Base-by-base conservation (phyloP, 2,113 vertebrate species). In the Junco hyemalis region DNA sequence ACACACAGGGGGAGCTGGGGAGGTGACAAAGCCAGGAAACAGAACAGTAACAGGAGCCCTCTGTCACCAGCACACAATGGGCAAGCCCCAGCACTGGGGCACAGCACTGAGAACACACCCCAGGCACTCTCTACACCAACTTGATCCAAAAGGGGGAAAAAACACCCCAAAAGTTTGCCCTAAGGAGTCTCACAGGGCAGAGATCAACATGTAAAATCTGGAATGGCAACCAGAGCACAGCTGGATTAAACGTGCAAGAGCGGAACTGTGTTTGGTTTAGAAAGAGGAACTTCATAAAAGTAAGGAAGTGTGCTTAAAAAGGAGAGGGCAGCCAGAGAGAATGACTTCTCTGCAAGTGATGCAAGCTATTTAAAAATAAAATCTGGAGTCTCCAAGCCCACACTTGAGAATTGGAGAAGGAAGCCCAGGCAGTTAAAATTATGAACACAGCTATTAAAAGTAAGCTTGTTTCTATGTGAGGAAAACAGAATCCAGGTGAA, bases 1-100 rank as follows among this genome's bases (percentile, higher is more conserved):
- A 23, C 8, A 15, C 44, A 8, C 0, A 2, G 0, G 3, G 22
- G 40, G 19, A 70, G 45, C 50, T 2, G 1, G 14, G 45, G 38
- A 66, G 44, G 53, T 57, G 29, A 91, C 73, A 93, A 91, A 91
- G 61, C 57, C 95, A 91, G 85, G 90, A 94, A 95, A 61, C 31
- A 8, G 29, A 73, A 11, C 21, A 10, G 53, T 22, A 40, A 79
- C 0, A 0, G 76, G 61, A 94, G 61, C 35, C 51, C 59, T 70
- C 40, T 18, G 47, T 47, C 29, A 88, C 23, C 86, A 51, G 45
- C 59, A 73, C 2, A 87, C 65, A 92, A 59, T 7, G 45, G 70
- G 48, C 66, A 79, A 81, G 8, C 25, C 29, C 40, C n/a, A 48
- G 15, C 51, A 24, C 8, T 2, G 9, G 50, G 35, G 70, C 81